A percentile compares a stretch with the other conserved stretches of the same genome.
These are phyloP conservation scores for Anguilla anguilla DNA, from an alignment of 2,797 vertebrate species.

Conservation along the genomic window DNA sequence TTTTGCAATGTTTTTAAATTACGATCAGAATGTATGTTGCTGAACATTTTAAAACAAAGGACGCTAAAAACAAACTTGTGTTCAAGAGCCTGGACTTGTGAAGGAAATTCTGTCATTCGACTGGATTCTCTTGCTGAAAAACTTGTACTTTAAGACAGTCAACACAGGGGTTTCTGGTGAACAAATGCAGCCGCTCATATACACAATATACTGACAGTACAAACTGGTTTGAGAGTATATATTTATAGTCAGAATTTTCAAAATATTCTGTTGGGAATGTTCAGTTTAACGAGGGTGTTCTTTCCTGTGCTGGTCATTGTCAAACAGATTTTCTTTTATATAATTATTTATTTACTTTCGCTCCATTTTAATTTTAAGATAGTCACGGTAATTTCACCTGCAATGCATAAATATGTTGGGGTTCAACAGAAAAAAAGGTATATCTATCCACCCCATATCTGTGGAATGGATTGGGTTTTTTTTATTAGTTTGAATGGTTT, in stretches of 20 bases:
- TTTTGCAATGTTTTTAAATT: constrained; percentile 77
- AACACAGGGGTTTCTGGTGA: constrained; percentile 51
- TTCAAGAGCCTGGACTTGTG: constrained; percentile 43
- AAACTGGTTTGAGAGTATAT: constrained; percentile 70
- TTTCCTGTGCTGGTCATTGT: constrained; percentile 59
- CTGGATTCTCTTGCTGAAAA: constrained; percentile 45
- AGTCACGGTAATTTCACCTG: not conserved
- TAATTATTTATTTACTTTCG: constrained; percentile 11
- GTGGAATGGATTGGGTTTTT: not conserved
- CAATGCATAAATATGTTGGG: not conserved
- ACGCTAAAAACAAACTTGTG: constrained; percentile 46
- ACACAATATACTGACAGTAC: constrained; percentile 58
- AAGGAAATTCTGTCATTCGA: constrained; percentile 49
- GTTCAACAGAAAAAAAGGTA: not conserved
- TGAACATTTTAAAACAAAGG: constrained; percentile 45
- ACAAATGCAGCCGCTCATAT: constrained; percentile 65
- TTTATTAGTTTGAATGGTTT: not conserved
- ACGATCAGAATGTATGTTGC: constrained; percentile 71
- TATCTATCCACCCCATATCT: not conserved
- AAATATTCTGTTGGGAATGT: constrained; percentile 65
- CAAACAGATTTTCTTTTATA: constrained; percentile 19
- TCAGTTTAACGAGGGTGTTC: constrained; percentile 71
- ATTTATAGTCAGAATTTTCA: constrained; percentile 71
- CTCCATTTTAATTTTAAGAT: constrained; percentile 4
- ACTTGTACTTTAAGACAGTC: constrained; percentile 34